Conservation (phyloP, 2,888 invertebrate species). For the Hecatera dysodea region DNA sequence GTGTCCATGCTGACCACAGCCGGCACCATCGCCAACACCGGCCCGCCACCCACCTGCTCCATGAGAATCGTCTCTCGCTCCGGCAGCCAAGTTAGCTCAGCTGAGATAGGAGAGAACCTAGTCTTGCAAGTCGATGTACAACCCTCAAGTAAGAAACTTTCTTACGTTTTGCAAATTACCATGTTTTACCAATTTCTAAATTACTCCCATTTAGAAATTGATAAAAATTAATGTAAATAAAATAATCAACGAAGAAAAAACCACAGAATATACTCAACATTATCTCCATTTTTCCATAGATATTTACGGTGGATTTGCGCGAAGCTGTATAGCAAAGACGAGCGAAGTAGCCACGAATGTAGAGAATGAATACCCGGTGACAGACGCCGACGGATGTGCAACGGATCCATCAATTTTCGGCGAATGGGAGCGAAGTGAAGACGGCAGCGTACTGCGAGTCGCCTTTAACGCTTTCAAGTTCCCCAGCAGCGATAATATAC, state of each 20-base stretch:
- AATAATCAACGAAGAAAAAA: background rate
- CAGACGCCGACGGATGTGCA: conserved; percentile 98
- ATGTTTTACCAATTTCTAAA: too few relatives aligned
- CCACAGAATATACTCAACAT: background rate
- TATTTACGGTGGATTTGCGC: conserved; percentile 98
- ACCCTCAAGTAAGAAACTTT: conserved; percentile 91
- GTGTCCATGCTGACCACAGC: conserved; percentile 98
- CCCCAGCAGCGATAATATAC: conserved; percentile 97
- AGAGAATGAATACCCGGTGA: conserved; percentile 97
- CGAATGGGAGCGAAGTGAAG: conserved; percentile 97
- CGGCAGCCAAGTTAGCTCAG: conserved; percentile 97
- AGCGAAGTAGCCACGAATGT: conserved; percentile 94
- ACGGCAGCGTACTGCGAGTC: conserved; percentile 96
- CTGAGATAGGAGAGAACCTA: conserved; percentile 97
- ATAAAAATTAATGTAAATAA: too few relatives aligned
- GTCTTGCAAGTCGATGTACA: conserved; percentile 96
- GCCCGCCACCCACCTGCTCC: conserved; percentile 97
- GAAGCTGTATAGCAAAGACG: conserved; percentile 98
- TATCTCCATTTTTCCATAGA: conserved; percentile 84
- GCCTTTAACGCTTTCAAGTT: conserved; percentile 98
- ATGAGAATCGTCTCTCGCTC: conserved; percentile 97
- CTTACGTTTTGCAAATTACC: background rate
- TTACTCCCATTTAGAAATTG: too few relatives aligned
- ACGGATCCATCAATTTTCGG: conserved; percentile 98
- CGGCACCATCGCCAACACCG: conserved; percentile 98